phyloP scores from a whole-genome alignment of 1,140 invertebrate species.

The Zaprionus gabonicus region DNA sequence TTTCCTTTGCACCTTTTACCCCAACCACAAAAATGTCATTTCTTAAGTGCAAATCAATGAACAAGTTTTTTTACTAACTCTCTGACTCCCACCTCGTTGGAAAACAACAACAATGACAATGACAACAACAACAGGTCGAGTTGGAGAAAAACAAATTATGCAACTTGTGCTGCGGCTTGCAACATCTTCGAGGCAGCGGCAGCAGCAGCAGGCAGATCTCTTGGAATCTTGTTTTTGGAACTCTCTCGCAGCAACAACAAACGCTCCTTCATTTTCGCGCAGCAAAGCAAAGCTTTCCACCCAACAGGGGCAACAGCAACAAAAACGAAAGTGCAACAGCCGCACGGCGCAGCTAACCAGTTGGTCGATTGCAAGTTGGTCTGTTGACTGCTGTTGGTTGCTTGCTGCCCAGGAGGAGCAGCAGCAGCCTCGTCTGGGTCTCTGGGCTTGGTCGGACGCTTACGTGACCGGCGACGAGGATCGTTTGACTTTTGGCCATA shows the following conservation, averaged over 20 bases:
- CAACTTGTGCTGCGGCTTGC: conserved; percentile 67
- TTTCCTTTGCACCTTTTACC: conserved; percentile 41
- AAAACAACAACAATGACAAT: conserved; percentile 2
- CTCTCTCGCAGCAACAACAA: conserved; percentile 60
- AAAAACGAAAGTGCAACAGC: conserved; percentile 77
- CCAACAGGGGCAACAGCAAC: conserved; percentile 41
- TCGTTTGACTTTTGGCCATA: conserved; percentile 81
- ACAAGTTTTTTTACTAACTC: conserved; percentile 51
- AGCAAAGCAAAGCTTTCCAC: conserved; percentile 67
- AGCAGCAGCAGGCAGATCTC: conserved; percentile 23
- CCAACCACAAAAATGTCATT: conserved; percentile 71
- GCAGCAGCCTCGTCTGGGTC: conserved; percentile 35
- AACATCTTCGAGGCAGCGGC: conserved; percentile 60
- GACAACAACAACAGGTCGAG: conserved; percentile 40
- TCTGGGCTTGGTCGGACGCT: conserved; percentile 76
- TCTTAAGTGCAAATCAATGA: conserved; percentile 72
- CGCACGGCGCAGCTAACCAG: conserved; percentile 23
- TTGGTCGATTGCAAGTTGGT: conserved; percentile 29
- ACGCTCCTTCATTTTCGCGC: conserved; percentile 79
- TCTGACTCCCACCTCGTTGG: conserved; percentile 63
- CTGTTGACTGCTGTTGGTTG: conserved; percentile 4
- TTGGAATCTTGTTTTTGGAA: conserved; percentile 75
- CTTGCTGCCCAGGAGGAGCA: conserved; percentile 22
- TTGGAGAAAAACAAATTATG: conserved; percentile 75
- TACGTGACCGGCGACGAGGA: conserved; percentile 71